Base-by-base conservation (phyloP, 2,888 invertebrate species). In the Leptinotarsa haldemani region DNA sequence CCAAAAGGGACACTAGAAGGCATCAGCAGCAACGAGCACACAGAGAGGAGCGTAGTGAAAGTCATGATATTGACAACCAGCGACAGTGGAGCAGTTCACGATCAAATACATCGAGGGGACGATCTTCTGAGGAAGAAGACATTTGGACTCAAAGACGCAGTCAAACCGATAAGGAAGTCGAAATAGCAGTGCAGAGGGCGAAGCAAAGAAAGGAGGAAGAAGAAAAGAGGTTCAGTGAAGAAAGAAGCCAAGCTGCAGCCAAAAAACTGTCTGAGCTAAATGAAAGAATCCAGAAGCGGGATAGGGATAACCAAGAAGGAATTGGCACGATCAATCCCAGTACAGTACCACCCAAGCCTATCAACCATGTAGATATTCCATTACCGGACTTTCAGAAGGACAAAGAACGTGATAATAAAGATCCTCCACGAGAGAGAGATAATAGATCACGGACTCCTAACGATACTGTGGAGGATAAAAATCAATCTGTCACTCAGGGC, bases 121-220 rank as follows among this genome's bases (percentile, higher is more conserved):
- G 85, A 83, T 66, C 90, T 87, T 78, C 82, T 48, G 81, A 82
- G 69, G 81, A 82, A 65, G 81, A 83, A 58, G 77, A 78, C 30
- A 68, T 75, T 48, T 76, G 73, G 73, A 64, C 71, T 61, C 80
- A 76, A 77, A 76, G 75, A 75, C 79, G 87, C 40, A 78, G 50
- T 66, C 81, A 81, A 64, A 78, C 81, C 61, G 77, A 89, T 84
- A 91, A 93, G 81, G 93, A 93, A 83, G 92, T 96, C 66, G 93
- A 93, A 13, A 92, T 93, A 72, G 94, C 94, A 1, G 94, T 95
- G 18, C 95, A 95, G 80, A 90, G 96, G 67, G 96, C 96, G 0
- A 92, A 94, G 71, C 94, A 94, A 84, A 91, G 95, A 46, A 94
- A 96, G 82, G 96, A 96, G 83, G 96, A 97, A 83, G 97, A 96